phyloP scores from a whole-genome alignment of 1,140 invertebrate genomes.

The Colletes latitarsis region DNA sequence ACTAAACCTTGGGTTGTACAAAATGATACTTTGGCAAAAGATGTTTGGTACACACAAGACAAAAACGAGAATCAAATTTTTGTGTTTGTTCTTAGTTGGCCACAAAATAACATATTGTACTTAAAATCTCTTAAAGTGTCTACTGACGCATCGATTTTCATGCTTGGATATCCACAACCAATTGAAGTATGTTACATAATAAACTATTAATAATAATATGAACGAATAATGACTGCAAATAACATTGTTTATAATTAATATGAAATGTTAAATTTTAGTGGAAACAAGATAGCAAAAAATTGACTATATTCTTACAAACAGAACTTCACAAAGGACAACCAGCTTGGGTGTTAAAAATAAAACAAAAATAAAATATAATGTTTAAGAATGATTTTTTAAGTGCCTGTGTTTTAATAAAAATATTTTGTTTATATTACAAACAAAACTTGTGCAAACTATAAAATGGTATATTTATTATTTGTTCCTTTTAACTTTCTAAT shows the following conservation, averaged over 20 bases:
- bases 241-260: slow-evolving; percentile 9
- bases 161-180: slow-evolving; percentile 56
- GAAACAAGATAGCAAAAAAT: slow-evolving; percentile 40
- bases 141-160: slow-evolving; percentile 36
- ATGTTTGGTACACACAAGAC: slow-evolving; percentile 89
- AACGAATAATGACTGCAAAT: neutral
- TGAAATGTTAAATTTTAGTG: slow-evolving; percentile 65
- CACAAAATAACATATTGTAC: slow-evolving; percentile 80
- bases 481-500: neutral
- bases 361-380: slow-evolving; percentile 28
- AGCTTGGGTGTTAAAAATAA: slow-evolving; percentile 75
- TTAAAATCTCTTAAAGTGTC: slow-evolving; percentile 74
- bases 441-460: slow-evolving; percentile 19
- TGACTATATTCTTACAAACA: slow-evolving; percentile 65
- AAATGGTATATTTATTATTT: slow-evolving; percentile 1
- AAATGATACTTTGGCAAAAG: slow-evolving; percentile 89
- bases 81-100: slow-evolving; percentile 87
- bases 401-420: slow-evolving; percentile 43
- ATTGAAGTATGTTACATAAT: slow-evolving; percentile 47
- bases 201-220: slow-evolving; percentile 5
- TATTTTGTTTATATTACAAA: slow-evolving; percentile 12
- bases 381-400: slow-evolving; percentile 22
- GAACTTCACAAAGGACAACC: slow-evolving; percentile 70
- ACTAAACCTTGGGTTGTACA: slow-evolving; percentile 89
- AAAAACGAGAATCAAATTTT: slow-evolving; percentile 81